Evolutionary conservation across 2,797 vertebrate species (phyloP), one percentile per base, ranked within the genome.

Genomic region (Artibeus lituratus): DNA sequence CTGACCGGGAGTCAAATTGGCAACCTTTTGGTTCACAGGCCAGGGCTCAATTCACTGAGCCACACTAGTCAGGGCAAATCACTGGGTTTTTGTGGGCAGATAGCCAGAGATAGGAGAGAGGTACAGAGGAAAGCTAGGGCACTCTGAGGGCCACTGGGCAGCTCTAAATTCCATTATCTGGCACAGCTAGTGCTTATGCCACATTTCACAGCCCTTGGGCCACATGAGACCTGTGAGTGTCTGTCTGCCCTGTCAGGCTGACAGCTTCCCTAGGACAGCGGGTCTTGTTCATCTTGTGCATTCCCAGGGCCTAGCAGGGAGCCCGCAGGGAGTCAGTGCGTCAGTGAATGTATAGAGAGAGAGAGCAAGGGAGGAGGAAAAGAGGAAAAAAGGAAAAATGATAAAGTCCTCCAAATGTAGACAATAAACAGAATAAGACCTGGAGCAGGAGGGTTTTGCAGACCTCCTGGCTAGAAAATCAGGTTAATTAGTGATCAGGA

Each of bases 151-250:
- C 57, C n/a, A 18, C 24, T 24, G 47, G 21, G 59, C 51, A 24
- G 14, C 35, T 37, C 73, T 73, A n/a, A 9, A 11, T 2, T 8
- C 47, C 6, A 0, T 32, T 8, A 10, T 22, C 32, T 35, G 3
- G 1, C 47, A 0, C 19, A 7, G 16, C 74, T 6, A 22, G 2
- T 1, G 1, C 10, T 29, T 73, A 21, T 32, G 24, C 37, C 51
- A 29, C 12, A 3, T 8, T 19, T 42, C 21, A 7, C 12, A 72
- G 92, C 29, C 73, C 14, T 22, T 7, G n/a, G 42, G 67, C 82
- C 19, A 1, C 8, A 3, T 67, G n/a, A 1, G 37, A 26, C n/a
- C 53, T 10, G 9, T 4, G 29, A 35, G 65, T 35, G n/a, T 8
- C 35, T 70, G 0, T 10, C 49, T 57, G 29, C 26, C 51, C 74